phyloP scores from a whole-genome alignment of 2,888 invertebrate species.

The Synanthedon formicaeformis region DNA sequence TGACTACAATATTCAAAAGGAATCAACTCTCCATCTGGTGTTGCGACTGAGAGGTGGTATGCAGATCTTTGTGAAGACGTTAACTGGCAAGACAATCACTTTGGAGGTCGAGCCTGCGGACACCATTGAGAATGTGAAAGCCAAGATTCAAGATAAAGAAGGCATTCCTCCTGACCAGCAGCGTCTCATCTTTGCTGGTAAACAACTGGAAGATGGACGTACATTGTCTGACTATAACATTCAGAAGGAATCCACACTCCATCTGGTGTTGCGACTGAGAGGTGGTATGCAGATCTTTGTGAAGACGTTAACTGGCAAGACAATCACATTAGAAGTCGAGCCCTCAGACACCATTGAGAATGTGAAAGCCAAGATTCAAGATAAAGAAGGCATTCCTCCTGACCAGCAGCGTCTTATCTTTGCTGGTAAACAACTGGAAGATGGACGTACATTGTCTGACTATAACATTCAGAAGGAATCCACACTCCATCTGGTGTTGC shows the following conservation, averaged over 20 bases:
- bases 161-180: constrained; percentile 93
- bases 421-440: constrained; percentile 33
- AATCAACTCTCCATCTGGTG: constrained; percentile 94
- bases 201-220: constrained; percentile 94
- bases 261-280: constrained; percentile 92
- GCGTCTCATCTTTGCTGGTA: constrained; percentile 91
- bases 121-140: constrained; percentile 95
- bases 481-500: constrained; percentile 19
- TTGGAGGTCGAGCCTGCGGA: constrained; percentile 93
- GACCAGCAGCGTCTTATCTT: constrained; percentile 35
- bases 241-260: constrained; percentile 95
- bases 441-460: constrained; percentile 32
- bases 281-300: constrained; percentile 73
- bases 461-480: constrained; percentile 32
- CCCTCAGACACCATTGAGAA: constrained; percentile 32
- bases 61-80: constrained; percentile 98
- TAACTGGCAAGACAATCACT: constrained; percentile 94
- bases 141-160: constrained; percentile 92
- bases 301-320: constrained; percentile 32
- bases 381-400: constrained; percentile 36
- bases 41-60: constrained; percentile 92
- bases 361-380: constrained; percentile 35
- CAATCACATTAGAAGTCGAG: constrained; percentile 30
- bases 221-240: constrained; percentile 94
- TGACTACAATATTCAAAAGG: constrained; percentile 95